A percentile compares a stretch with the other conserved stretches of the same genome.
Evolutionary conservation across 1,140 invertebrate species (phyloP).

Genomic region (Nylanderia fulva): DNA sequence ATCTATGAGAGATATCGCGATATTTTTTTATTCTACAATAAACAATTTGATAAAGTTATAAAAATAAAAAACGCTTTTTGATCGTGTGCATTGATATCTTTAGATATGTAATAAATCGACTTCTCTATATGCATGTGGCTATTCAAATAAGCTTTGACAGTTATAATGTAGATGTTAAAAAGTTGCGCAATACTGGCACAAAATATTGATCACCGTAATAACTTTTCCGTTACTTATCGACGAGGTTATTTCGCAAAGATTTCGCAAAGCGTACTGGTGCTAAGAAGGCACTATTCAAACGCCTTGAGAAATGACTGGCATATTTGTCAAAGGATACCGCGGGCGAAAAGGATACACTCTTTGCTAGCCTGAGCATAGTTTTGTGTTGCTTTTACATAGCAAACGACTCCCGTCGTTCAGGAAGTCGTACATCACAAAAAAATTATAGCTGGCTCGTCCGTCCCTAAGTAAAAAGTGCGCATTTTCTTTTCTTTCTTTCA

Average conservation of each 20-base stretch:
- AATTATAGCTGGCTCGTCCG: conserved; percentile 72
- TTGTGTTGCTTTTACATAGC: conserved; percentile 72
- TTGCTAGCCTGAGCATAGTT: conserved; percentile 62
- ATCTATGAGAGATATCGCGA: background rate
- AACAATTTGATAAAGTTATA: background rate
- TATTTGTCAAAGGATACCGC: conserved; percentile 71
- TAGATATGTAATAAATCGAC: background rate
- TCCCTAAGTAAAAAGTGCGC: conserved; percentile 67
- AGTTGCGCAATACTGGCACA: background rate
- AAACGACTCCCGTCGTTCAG: conserved; percentile 53
- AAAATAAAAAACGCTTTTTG: background rate
- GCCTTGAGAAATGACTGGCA: conserved; percentile 27
- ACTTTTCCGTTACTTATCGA: conserved; percentile 1
- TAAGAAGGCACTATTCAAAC: conserved; percentile 69
- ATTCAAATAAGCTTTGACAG: background rate
- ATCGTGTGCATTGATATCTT: background rate
- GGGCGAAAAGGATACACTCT: conserved; percentile 54
- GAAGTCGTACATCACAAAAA: conserved; percentile 71
- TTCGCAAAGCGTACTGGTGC: conserved; percentile 48
- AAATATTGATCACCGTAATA: background rate
- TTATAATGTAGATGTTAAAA: background rate
- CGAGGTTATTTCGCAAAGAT: conserved; percentile 40
- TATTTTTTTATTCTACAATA: background rate
- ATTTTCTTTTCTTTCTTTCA: conserved; percentile 37
- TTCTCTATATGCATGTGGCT: background rate